Percentiles rank a stretch among this genome's conserved stretches.
Evolutionary conservation across 2,888 invertebrate genomes (phyloP).

Genomic region (Torymus aiolomorphi): DNA sequence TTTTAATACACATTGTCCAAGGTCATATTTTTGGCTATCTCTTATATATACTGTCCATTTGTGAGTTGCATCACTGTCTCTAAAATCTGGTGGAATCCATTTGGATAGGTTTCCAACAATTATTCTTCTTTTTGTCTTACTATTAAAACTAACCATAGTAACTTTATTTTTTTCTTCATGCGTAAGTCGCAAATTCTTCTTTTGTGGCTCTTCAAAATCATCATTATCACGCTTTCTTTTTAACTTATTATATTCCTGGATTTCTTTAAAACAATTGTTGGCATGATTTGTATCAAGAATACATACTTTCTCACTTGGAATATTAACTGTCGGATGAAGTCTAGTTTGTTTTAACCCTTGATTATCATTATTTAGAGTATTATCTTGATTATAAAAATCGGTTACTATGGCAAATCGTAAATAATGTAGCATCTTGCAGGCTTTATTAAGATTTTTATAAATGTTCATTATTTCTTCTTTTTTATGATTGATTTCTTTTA

Average conservation of each 20-base stretch:
- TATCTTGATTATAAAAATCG: conserved; percentile 80
- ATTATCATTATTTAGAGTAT: conserved; percentile 74
- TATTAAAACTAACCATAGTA: not conserved
- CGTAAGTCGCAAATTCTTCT: conserved; percentile 17
- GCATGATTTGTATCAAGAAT: not conserved
- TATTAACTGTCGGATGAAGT: conserved; percentile 86
- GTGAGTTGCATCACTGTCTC: conserved; percentile 85
- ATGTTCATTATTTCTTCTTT: conserved; percentile 85
- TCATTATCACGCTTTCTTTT: conserved; percentile 44
- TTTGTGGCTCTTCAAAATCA: conserved; percentile 18
- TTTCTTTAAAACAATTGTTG: conserved; percentile 31
- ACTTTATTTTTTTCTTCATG: conserved; percentile 19
- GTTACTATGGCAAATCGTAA: conserved; percentile 79
- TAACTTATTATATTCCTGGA: not conserved
- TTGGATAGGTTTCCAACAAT: conserved; percentile 88
- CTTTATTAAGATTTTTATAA: conserved; percentile 80
- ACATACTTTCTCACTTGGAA: conserved; percentile 15
- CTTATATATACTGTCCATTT: conserved; percentile 94
- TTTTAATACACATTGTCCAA: conserved; percentile 82
- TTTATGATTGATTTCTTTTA: conserved; percentile 82
- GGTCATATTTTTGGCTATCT: conserved; percentile 80
- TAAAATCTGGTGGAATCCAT: conserved; percentile 84
- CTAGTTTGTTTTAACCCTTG: conserved; percentile 75
- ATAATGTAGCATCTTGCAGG: conserved; percentile 79
- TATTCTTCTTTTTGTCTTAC: conserved; percentile 66